phyloP scores from a whole-genome alignment of 2,888 invertebrate species.

The Tetropium fuscum region DNA sequence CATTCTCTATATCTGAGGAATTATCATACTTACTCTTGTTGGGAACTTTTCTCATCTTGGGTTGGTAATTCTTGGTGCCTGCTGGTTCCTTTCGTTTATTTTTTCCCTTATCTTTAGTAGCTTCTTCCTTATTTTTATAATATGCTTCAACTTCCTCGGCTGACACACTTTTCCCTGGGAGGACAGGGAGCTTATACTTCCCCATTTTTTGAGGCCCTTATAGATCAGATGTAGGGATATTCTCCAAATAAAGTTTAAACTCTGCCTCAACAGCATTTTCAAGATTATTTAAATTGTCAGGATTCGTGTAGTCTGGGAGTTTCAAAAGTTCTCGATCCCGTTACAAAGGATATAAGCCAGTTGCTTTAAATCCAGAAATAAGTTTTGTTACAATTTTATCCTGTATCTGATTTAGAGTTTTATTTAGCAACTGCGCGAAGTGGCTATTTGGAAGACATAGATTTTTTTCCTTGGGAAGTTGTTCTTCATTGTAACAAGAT shows the following conservation, averaged over 20 bases:
- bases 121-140: neutral
- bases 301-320: neutral
- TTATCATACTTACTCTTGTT: neutral
- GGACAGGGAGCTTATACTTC: neutral
- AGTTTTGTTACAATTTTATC: constrained; percentile 9
- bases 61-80: neutral
- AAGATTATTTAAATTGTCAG: neutral
- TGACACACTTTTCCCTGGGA: neutral
- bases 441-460: constrained; percentile 10
- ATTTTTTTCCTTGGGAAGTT: constrained; percentile 14
- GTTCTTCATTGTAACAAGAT: neutral
- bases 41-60: neutral
- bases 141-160: neutral
- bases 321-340: neutral
- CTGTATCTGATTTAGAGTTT: constrained; percentile 3
- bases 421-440: constrained; percentile 8
- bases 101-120: neutral
- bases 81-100: neutral
- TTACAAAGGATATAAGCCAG: constrained; percentile 19
- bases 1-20: neutral
- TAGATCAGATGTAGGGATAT: neutral
- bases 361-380: constrained; percentile 17
- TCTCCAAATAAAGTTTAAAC: neutral
- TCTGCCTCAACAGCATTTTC: neutral
- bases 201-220: neutral